phyloP scores from a whole-genome alignment of 1,140 invertebrate genomes.

The Hyposmocoma kahamanoa region DNA sequence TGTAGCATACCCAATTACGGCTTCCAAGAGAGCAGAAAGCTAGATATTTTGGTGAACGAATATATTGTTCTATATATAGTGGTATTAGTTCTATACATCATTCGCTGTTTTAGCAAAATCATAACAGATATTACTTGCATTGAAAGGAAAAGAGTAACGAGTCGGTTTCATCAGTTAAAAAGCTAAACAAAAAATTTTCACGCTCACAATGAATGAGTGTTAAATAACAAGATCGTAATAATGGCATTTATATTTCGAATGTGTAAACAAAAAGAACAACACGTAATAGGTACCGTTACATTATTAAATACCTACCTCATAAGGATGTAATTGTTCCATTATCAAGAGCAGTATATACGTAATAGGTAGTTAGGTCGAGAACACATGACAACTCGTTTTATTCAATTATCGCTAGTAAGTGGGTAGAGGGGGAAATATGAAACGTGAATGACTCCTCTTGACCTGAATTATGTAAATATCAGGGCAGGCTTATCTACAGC shows the following conservation, averaged over 20 bases:
- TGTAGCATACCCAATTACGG: no score
- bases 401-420: conserved; percentile 29
- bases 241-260: no score
- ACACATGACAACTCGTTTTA: conserved; percentile 23
- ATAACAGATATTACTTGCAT: no score
- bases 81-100: no score
- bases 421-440: conserved; percentile 25
- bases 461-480: conserved; percentile 49
- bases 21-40: no score
- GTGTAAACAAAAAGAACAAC: not conserved
- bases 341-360: conserved; percentile 19
- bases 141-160: no score
- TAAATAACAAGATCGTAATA: not conserved
- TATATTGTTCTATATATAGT: no score
- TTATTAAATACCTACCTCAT: not conserved
- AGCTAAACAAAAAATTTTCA: no score
- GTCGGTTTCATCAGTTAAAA: no score
- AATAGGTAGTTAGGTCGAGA: conserved; percentile 22
- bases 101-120: no score
- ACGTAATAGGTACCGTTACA: not conserved
- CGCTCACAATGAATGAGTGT: no score
- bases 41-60: no score
- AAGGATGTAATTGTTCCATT: conserved; percentile 4
- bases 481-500: conserved; percentile 47
- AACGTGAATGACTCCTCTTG: conserved; percentile 52